These are phyloP conservation scores for Synergus umbraculus DNA, from an alignment of 2,888 invertebrate genomes.

Conservation along the genomic window DNA sequence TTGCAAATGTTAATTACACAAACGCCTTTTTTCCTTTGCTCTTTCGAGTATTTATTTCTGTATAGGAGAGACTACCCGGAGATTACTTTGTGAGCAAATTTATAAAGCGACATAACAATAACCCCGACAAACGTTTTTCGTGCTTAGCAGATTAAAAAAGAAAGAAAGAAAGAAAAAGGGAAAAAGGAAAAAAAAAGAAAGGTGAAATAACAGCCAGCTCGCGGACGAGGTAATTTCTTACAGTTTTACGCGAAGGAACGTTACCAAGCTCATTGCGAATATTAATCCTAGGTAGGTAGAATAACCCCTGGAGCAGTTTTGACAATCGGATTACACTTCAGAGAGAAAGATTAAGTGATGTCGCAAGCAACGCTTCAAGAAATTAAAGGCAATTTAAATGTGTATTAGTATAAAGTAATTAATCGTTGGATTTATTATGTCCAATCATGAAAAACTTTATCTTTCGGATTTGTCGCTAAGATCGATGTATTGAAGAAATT, in stretches of 20 bases:
- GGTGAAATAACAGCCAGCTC: slow-evolving; percentile 19
- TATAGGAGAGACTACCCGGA: background rate
- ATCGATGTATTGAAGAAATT: background rate
- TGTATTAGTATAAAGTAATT: background rate
- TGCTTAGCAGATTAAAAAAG: slow-evolving; percentile 7
- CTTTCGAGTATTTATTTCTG: background rate
- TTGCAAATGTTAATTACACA: background rate
- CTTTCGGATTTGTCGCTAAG: background rate
- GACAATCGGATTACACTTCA: slow-evolving; percentile 6
- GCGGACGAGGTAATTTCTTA: background rate
- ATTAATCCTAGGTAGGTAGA: background rate
- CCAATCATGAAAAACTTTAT: background rate
- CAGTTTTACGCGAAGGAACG: slow-evolving; percentile 5
- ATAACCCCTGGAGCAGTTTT: background rate
- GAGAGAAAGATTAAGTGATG: slow-evolving; percentile 6
- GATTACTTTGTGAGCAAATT: background rate
- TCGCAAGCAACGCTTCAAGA: background rate
- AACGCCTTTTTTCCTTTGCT: background rate
- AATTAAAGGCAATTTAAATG: background rate
- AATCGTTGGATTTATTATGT: background rate
- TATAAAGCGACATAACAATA: background rate
- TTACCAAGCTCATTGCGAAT: background rate
- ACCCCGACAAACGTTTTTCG: background rate
- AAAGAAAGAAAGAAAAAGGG: background rate
- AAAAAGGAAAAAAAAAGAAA: background rate